These are phyloP conservation scores for Hybognathus amarus DNA, from an alignment of 2,797 vertebrate species.

Conservation along the genomic window DNA sequence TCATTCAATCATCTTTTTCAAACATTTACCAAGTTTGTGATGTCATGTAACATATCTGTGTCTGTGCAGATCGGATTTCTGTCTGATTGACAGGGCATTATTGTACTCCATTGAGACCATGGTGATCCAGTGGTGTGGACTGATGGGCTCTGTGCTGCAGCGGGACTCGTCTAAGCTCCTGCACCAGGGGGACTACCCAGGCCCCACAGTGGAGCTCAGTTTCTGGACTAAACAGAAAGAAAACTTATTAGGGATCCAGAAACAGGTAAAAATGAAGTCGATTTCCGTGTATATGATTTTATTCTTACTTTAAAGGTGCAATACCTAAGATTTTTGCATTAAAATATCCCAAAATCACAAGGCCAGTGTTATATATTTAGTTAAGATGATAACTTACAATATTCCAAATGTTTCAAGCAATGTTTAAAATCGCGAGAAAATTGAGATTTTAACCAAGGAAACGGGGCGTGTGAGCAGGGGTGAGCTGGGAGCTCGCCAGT, in stretches of 20 bases:
- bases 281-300: not conserved
- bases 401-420: no score
- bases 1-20: not conserved
- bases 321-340: no score
- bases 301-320: not conserved
- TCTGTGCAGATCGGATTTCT: slow-evolving; percentile 65
- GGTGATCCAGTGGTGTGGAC: slow-evolving; percentile 76
- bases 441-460: no score
- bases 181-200: slow-evolving; percentile 71
- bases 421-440: no score
- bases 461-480: no score
- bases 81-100: slow-evolving; percentile 71
- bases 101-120: slow-evolving; percentile 78
- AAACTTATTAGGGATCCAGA: slow-evolving; percentile 79
- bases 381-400: no score
- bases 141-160: slow-evolving; percentile 76
- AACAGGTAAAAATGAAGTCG: slow-evolving; percentile 68
- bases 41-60: slow-evolving; percentile 18
- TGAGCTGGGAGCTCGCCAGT: no score
- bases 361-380: no score
- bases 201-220: slow-evolving; percentile 78
- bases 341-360: no score
- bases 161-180: slow-evolving; percentile 72
- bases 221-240: slow-evolving; percentile 80
- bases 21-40: slow-evolving; percentile 8